Percentiles rank a stretch among this genome's conserved stretches.
These are phyloP conservation scores for Onthophagus sagittarius DNA, from an alignment of 2,888 invertebrate species.

Conservation along the genomic window DNA sequence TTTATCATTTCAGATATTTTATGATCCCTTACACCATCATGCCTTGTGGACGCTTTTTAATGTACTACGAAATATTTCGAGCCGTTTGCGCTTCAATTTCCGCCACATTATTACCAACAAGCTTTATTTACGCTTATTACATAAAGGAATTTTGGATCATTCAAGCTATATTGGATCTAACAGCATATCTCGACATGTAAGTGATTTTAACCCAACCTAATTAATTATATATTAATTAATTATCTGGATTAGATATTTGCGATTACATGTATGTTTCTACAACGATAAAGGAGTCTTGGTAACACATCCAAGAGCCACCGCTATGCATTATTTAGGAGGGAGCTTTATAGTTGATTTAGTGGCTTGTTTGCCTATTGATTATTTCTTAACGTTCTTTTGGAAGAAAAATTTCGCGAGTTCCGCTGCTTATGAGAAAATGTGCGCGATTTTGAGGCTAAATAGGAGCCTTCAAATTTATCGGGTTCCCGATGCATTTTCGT, in stretches of 20 bases:
- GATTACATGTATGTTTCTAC: constrained; percentile 33
- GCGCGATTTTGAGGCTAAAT: constrained; percentile 22
- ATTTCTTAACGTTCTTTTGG: constrained; percentile 22
- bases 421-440: constrained; percentile 12
- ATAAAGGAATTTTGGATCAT: constrained; percentile 15
- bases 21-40: constrained; percentile 32
- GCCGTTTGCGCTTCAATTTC: constrained; percentile 27
- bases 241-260: constrained; percentile 26
- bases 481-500: constrained; percentile 29
- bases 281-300: constrained; percentile 31
- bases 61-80: constrained; percentile 30
- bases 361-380: constrained; percentile 24
- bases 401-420: constrained; percentile 16
- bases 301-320: constrained; percentile 29
- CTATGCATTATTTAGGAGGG: constrained; percentile 29
- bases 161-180: constrained; percentile 24
- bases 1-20: constrained; percentile 25
- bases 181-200: constrained; percentile 29
- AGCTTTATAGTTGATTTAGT: constrained; percentile 28
- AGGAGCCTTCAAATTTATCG: constrained; percentile 32
- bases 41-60: constrained; percentile 32
- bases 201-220: constrained; percentile 10
- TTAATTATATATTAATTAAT: neutral
- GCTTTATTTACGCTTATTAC: constrained; percentile 25
- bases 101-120: constrained; percentile 25